Evolutionary conservation across 2,113 vertebrate species (phyloP), one percentile per base, ranked within the genome.

Genomic region (Oenanthe oenanthe): DNA sequence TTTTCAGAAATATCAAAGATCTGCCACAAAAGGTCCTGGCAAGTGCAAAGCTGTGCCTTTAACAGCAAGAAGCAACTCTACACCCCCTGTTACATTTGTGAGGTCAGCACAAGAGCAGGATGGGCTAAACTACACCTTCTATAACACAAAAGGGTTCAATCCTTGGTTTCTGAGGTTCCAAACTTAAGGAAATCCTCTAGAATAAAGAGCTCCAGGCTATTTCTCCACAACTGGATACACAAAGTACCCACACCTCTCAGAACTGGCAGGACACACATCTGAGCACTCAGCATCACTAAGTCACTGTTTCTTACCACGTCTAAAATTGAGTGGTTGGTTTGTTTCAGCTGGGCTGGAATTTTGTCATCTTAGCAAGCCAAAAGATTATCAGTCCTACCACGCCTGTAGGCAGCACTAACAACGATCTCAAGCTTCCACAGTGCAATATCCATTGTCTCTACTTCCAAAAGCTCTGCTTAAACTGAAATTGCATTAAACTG

Each of bases 21-120:
- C 65, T 88, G 54, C 72, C 84, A 19, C 0, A 2, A 25, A 79
- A 85, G 36, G 47, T 70, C 29, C 51, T 61, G 82, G 72, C 54
- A 66, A 89, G 56, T 0, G 16, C 71, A 42, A 73, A 70, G 71
- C 63, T 20, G 32, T 20, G 47, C 24, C 61, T 47, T 58, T 13
- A 51, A 28, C 28, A 66, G 76, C 29, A 58, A 47, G n/a, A 48
- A 48, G 54, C 12, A 68, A 66, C 7, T 51, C 58, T 12, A 12
- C 29, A 32, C 9, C 2, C 5, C 54, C 51, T 1, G 2, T 36
- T 13, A 4, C 0, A 7, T 42, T 42, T 34, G 6, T 10, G 72
- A 43, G 61, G 19, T 13, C 57, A 47, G 81, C 42, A 45, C 25
- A 17, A 4, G 6, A 28, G 58, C 34, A 26, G 57, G 43, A 84